These are phyloP conservation scores for Cenopis cana DNA, from an alignment of 2,888 invertebrate genomes.

Conservation along the genomic window DNA sequence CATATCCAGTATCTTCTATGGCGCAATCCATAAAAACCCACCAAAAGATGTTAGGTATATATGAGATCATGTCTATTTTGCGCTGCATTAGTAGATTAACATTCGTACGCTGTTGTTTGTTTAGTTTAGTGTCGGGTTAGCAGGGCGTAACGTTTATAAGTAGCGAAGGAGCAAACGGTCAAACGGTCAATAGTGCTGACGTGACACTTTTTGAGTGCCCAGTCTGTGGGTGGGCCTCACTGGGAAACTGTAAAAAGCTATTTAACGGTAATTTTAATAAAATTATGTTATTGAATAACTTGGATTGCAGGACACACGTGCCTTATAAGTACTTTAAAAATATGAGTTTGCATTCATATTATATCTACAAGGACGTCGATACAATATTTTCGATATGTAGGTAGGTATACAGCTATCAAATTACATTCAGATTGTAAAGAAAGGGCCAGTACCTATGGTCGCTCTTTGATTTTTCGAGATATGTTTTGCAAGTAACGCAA, in stretches of 20 bases:
- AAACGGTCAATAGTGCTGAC: constrained; percentile 72
- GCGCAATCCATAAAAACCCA: neutral
- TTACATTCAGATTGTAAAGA: no score
- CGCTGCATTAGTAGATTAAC: constrained; percentile 40
- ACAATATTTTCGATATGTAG: no score
- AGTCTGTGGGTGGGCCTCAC: constrained; percentile 74
- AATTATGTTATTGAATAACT: neutral
- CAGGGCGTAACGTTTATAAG: constrained; percentile 72
- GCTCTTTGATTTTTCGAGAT: no score
- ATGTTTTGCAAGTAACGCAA: no score
- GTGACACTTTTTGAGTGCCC: constrained; percentile 63
- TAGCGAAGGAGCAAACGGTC: constrained; percentile 67
- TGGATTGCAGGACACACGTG: neutral
- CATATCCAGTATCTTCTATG: neutral
- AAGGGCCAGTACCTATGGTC: no score
- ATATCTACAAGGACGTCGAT: no score
- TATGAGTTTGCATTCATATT: neutral
- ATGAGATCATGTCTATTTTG: neutral
- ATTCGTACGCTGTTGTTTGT: constrained; percentile 34
- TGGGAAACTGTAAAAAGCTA: constrained; percentile 21
- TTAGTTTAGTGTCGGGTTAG: constrained; percentile 57
- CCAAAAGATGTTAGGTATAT: neutral
- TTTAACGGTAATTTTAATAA: constrained; percentile 37
- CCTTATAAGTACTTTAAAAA: neutral
- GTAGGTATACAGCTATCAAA: no score